Evolutionary conservation across 23 tunicate genomes (phyloP).

Genomic region (Botrylloides violaceus): DNA sequence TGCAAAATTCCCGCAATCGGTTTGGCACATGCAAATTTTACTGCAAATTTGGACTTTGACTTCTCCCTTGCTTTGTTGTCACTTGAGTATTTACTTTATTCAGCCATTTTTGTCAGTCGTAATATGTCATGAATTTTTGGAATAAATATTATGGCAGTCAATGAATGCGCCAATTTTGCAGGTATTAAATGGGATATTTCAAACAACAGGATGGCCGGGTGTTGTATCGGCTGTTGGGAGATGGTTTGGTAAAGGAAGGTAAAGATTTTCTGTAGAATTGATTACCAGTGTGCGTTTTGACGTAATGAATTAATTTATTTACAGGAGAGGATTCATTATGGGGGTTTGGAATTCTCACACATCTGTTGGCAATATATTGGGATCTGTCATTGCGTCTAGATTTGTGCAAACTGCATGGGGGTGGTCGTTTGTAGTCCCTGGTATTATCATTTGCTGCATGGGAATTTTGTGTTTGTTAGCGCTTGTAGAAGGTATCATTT

Average conservation of each 20-base stretch:
- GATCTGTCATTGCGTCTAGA: conserved; percentile 71
- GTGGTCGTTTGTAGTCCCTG: conserved; percentile 77
- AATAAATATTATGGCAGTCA: no score
- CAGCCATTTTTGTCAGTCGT: no score
- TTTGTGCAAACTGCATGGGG: conserved; percentile 78
- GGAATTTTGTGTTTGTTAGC: conserved; percentile 55
- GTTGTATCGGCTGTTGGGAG: conserved; percentile 87
- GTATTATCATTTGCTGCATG: conserved; percentile 49
- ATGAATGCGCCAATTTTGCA: conserved; percentile 7
- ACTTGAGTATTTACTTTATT: no score
- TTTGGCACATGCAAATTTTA: no score
- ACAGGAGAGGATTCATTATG: conserved; percentile 87
- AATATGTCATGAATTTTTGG: no score
- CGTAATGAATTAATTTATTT: neutral
- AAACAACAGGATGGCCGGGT: conserved; percentile 96
- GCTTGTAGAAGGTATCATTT: conserved; percentile 51
- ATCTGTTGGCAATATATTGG: conserved; percentile 83
- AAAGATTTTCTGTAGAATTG: no score
- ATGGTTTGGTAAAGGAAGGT: conserved; percentile 93
- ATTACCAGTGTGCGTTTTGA: no score
- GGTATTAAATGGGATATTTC: conserved; percentile 71
- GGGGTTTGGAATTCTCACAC: conserved; percentile 98
- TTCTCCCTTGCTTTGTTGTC: no score
- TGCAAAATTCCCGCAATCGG: no score
- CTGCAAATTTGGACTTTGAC: no score